phyloP scores from a whole-genome alignment of 2,797 vertebrate species.

The Betta splendens region DNA sequence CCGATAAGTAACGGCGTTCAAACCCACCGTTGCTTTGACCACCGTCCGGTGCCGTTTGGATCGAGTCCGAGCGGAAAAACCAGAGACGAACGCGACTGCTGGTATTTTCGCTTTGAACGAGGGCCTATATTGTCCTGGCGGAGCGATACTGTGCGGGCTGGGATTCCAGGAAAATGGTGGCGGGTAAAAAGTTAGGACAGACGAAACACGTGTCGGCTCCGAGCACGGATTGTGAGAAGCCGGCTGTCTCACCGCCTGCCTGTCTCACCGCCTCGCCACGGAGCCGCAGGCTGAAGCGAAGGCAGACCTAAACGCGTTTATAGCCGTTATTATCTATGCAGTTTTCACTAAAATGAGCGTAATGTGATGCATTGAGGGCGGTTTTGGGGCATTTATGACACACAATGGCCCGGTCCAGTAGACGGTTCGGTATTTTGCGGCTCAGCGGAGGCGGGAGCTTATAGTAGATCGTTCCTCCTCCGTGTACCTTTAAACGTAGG shows the following conservation, averaged over 20 bases:
- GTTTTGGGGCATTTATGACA: not conserved
- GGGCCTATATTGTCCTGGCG: slow-evolving; percentile 60
- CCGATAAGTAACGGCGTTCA: rapidly evolving
- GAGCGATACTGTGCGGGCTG: slow-evolving; percentile 49
- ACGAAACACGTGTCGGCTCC: slow-evolving; percentile 71
- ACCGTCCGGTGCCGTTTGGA: rapidly evolving
- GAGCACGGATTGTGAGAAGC: slow-evolving; percentile 44
- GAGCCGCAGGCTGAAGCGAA: not conserved
- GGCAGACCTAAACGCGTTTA: rapidly evolving
- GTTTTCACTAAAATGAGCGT: no score
- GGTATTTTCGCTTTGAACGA: not conserved
- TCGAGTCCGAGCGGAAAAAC: slow-evolving; percentile 12
- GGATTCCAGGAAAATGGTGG: slow-evolving; percentile 80
- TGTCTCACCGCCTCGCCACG: not conserved
- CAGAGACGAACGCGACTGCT: rapidly evolving
- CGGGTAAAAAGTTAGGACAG: slow-evolving; percentile 67
- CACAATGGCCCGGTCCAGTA: not conserved
- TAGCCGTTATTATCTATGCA: not conserved
- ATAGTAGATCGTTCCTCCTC: not conserved
- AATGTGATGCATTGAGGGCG: not conserved
- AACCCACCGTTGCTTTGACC: rapidly evolving
- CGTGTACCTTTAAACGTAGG: slow-evolving; percentile 2
- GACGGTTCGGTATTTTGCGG: not conserved
- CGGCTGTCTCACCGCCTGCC: slow-evolving; percentile 62
- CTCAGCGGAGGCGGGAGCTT: no score